These are phyloP conservation scores for Patella caerulea DNA, from an alignment of 2,888 invertebrate species.

Conservation along the genomic window DNA sequence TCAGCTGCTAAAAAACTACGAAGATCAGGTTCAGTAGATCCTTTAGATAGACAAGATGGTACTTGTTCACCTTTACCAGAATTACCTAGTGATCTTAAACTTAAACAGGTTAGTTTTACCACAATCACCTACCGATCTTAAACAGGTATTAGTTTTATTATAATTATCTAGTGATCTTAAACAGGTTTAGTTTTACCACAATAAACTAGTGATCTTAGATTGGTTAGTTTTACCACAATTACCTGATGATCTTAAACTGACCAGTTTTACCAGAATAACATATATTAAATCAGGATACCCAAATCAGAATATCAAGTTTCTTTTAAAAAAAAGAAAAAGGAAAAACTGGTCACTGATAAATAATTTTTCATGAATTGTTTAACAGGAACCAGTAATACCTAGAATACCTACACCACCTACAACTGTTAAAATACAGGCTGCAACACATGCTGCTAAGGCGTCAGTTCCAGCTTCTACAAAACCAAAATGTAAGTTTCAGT, in stretches of 20 bases:
- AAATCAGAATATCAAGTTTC: too few relatives aligned
- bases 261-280: too few relatives aligned
- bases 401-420: slow-evolving; percentile 46
- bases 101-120: slow-evolving; percentile 54
- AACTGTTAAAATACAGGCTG: slow-evolving; percentile 34
- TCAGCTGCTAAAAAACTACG: slow-evolving; percentile 50
- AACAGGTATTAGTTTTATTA: too few relatives aligned
- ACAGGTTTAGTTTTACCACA: neutral
- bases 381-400: slow-evolving; percentile 43
- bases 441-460: slow-evolving; percentile 38
- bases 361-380: too few relatives aligned
- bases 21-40: slow-evolving; percentile 59
- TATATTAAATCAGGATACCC: too few relatives aligned
- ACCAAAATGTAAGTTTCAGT: slow-evolving; percentile 47
- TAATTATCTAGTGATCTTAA: neutral
- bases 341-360: too few relatives aligned
- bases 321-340: too few relatives aligned
- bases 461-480: slow-evolving; percentile 50
- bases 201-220: neutral
- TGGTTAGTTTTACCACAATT: neutral
- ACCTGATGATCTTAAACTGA: too few relatives aligned
- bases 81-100: slow-evolving; percentile 63
- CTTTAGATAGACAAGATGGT: slow-evolving; percentile 51
- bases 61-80: slow-evolving; percentile 58
- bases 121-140: neutral